These are phyloP conservation scores for Chrysolina oricalcia DNA, from an alignment of 2,888 invertebrate species.

Conservation along the genomic window DNA sequence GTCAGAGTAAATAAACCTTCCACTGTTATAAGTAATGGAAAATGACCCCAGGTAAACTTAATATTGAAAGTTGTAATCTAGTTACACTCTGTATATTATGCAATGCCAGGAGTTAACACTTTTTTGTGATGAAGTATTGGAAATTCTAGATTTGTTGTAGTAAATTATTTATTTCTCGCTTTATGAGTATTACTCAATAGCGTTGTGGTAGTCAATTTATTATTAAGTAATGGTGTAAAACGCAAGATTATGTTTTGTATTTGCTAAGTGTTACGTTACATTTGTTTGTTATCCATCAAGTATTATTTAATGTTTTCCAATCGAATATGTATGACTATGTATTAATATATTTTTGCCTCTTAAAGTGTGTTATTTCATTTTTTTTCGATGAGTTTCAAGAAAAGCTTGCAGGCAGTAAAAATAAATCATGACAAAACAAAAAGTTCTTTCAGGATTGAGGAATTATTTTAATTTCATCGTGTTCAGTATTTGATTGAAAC, in stretches of 20 bases:
- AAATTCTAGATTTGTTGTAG: slow-evolving; percentile 38
- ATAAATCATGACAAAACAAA: too few species aligned
- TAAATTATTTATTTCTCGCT: slow-evolving; percentile 38
- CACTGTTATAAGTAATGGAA: slow-evolving; percentile 12
- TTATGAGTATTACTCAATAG: slow-evolving; percentile 4
- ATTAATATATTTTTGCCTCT: slow-evolving; percentile 23
- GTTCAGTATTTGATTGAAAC: too few species aligned
- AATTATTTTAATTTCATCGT: too few species aligned
- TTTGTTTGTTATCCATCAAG: slow-evolving; percentile 12
- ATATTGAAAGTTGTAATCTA: not conserved
- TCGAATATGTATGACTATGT: not conserved
- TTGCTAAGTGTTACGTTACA: slow-evolving; percentile 30
- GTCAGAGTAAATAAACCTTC: slow-evolving; percentile 48
- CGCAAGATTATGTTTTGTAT: slow-evolving; percentile 23
- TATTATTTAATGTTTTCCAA: slow-evolving; percentile 17
- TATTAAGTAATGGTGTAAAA: slow-evolving; percentile 15
- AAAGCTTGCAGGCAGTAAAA: too few species aligned
- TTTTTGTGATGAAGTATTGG: slow-evolving; percentile 26
- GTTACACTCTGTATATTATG: not conserved
- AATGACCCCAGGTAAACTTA: not conserved
- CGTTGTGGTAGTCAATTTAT: slow-evolving; percentile 7
- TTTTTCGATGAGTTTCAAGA: too few species aligned
- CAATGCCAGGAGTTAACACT: not conserved
- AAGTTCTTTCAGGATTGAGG: too few species aligned
- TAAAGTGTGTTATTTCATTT: not conserved